Evolutionary conservation across 2,888 invertebrate genomes (phyloP).

Genomic region (Bellardia pandia): DNA sequence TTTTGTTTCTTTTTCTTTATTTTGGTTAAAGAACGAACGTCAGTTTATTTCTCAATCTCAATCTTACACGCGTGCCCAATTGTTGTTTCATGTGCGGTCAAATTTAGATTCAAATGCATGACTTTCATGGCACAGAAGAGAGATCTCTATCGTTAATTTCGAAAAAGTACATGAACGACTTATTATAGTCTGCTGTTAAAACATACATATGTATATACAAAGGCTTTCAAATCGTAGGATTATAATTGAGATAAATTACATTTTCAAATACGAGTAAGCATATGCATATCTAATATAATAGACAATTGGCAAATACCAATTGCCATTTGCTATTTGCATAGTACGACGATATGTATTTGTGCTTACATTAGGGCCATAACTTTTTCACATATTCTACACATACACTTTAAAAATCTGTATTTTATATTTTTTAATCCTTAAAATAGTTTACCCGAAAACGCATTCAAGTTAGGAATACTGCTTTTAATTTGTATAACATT

Average conservation of each 20-base stretch:
- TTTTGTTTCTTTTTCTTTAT: constrained; percentile 23
- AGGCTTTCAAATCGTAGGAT: constrained; percentile 46
- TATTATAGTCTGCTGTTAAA: constrained; percentile 61
- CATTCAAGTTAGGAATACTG: too few relatives aligned
- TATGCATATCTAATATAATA: constrained; percentile 35
- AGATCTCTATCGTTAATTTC: constrained; percentile 64
- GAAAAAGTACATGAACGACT: constrained; percentile 58
- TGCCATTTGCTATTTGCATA: constrained; percentile 49
- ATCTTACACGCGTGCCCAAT: constrained; percentile 68
- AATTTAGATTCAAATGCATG: constrained; percentile 47
- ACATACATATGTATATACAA: neutral
- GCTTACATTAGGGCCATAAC: neutral
- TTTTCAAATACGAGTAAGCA: constrained; percentile 34
- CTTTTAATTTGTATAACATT: too few relatives aligned
- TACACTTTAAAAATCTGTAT: too few relatives aligned
- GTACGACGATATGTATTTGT: constrained; percentile 25
- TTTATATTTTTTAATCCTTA: too few relatives aligned
- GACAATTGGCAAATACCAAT: constrained; percentile 48
- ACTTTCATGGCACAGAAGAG: constrained; percentile 43
- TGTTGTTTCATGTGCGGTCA: constrained; percentile 64
- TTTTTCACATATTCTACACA: too few relatives aligned
- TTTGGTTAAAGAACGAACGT: constrained; percentile 39
- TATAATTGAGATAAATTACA: constrained; percentile 70
- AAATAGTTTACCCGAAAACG: too few relatives aligned
- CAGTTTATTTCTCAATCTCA: constrained; percentile 33